These are phyloP conservation scores for Meles meles DNA, from an alignment of 2,113 vertebrate species.

Conservation along the genomic window DNA sequence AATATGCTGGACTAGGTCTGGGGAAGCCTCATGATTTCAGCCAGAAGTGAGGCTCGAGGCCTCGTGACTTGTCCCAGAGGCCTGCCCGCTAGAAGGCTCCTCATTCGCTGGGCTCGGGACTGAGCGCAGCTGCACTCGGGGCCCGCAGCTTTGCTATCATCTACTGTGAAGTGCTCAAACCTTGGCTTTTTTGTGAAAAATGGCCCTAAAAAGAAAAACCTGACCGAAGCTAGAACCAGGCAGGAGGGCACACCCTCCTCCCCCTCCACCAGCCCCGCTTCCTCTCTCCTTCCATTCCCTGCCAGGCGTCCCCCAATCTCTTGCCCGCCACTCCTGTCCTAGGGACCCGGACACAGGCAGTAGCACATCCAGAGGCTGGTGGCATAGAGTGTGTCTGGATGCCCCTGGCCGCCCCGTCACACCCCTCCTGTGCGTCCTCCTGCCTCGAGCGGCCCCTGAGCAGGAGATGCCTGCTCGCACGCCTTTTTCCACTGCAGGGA, in stretches of 20 bases:
- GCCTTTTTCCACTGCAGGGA: neutral
- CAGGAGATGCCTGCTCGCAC: neutral
- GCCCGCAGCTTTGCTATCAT: neutral
- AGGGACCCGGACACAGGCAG: neutral
- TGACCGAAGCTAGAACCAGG: neutral
- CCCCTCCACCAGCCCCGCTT: no score
- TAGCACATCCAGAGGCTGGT: fast-evolving
- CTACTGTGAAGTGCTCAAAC: neutral
- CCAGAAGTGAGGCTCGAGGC: neutral
- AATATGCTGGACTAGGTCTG: neutral
- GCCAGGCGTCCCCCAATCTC: neutral
- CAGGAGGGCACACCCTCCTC: neutral
- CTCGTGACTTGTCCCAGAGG: fast-evolving
- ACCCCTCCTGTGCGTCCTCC: fast-evolving
- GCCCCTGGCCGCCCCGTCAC: neutral
- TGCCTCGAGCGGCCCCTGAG: neutral
- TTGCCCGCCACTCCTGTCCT: neutral
- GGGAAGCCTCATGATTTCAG: neutral
- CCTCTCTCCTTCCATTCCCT: neutral
- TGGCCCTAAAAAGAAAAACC: neutral
- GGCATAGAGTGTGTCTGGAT: fast-evolving
- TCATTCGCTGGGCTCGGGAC: neutral
- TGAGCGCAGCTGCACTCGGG: fast-evolving
- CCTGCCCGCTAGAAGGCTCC: fast-evolving
- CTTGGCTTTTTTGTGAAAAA: neutral